Percentiles rank a stretch among this genome's conserved stretches.
Conservation (phyloP, 2,888 invertebrate species). For the Abscondita cerata region DNA sequence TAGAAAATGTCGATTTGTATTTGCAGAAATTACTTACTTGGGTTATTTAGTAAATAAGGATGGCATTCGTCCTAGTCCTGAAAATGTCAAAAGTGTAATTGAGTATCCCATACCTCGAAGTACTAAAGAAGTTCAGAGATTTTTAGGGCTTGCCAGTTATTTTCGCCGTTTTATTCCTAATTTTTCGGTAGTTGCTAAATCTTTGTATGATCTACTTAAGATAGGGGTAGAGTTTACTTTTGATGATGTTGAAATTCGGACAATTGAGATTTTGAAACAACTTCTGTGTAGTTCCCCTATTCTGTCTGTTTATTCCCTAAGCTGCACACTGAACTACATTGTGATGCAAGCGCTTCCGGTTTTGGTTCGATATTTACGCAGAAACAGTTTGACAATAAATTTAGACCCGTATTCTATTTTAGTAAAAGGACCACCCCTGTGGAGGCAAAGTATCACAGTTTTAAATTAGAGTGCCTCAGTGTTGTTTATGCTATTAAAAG, state of each 20-base stretch:
- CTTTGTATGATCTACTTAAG: not conserved
- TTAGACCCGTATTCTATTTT: constrained; percentile 15
- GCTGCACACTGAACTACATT: constrained; percentile 8
- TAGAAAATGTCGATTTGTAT: too few relatives aligned
- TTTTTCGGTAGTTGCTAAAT: not conserved
- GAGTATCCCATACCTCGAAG: constrained; percentile 14
- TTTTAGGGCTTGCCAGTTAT: constrained; percentile 16
- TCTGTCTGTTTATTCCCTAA: not conserved
- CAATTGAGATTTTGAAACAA: constrained; percentile 3
- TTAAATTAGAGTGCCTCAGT: constrained; percentile 32
- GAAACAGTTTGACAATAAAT: not conserved
- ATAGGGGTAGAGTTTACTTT: not conserved
- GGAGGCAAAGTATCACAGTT: constrained; percentile 33
- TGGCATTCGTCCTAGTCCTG: not conserved
- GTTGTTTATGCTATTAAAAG: constrained; percentile 30
- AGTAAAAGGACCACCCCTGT: constrained; percentile 22
- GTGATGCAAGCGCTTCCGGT: constrained; percentile 5
- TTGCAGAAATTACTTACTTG: not conserved
- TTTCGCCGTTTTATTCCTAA: constrained; percentile 15
- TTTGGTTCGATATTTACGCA: not conserved
- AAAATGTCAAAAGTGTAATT: constrained; percentile 4
- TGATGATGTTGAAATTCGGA: not conserved
- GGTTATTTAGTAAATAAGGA: not conserved
- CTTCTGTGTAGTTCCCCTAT: not conserved
- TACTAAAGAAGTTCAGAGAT: constrained; percentile 14